Evolutionary conservation across 2,113 vertebrate genomes (phyloP).

Genomic region (Telmatochromis brichardi): DNA sequence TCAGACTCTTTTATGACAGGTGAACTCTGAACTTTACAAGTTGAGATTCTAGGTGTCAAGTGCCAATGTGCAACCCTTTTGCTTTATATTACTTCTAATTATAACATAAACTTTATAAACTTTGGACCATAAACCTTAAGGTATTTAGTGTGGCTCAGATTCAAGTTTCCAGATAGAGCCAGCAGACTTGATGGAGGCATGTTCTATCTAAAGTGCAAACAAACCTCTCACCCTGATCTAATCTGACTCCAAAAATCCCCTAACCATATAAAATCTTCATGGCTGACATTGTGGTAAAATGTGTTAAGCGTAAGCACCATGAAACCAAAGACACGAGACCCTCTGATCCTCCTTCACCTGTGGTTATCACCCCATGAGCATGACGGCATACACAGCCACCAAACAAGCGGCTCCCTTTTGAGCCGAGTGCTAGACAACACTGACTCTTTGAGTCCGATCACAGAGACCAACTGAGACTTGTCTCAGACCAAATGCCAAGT

Average conservation of each 20-base stretch:
- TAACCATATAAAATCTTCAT: neutral
- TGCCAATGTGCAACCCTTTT: neutral
- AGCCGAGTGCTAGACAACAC: neutral
- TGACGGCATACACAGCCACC: neutral
- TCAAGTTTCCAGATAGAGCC: neutral
- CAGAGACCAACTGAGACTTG: neutral
- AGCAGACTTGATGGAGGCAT: neutral
- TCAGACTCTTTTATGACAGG: constrained; percentile 12
- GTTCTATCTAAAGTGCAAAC: neutral
- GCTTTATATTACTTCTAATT: neutral
- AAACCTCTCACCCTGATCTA: neutral
- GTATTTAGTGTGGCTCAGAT: neutral
- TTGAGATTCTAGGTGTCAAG: neutral
- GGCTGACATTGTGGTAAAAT: neutral
- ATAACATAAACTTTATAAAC: neutral
- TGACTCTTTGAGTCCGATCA: neutral
- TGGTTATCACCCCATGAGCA: neutral
- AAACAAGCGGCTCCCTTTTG: neutral
- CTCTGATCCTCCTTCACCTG: neutral
- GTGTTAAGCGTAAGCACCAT: neutral
- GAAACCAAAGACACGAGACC: neutral
- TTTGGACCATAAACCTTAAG: neutral
- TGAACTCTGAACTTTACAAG: neutral
- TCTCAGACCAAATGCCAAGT: neutral
- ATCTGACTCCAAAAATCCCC: neutral